A percentile compares a stretch with the other conserved stretches of the same genome.
phyloP scores from a whole-genome alignment of 2,888 invertebrate species.

The Eupsilia transversa region DNA sequence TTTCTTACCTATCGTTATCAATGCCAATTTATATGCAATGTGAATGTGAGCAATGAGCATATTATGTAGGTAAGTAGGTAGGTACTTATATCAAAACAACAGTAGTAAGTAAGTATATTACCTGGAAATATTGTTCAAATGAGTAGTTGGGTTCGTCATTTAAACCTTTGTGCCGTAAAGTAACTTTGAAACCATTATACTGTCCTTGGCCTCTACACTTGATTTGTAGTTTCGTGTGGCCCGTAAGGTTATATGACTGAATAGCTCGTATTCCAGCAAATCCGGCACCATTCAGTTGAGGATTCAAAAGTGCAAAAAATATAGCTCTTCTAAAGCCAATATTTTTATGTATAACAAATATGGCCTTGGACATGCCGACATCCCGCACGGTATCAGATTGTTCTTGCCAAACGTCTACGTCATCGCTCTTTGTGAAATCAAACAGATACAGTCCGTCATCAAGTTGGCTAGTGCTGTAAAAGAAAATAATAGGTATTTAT shows the following conservation, averaged over 20 bases:
- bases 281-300: conserved; percentile 92
- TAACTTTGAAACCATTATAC: conserved; percentile 91
- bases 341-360: conserved; percentile 91
- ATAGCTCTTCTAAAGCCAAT: conserved; percentile 91
- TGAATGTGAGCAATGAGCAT: conserved; percentile 11
- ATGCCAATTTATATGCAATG: conserved; percentile 1
- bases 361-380: conserved; percentile 92
- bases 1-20: not conserved
- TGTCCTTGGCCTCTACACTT: conserved; percentile 91
- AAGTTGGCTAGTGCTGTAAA: conserved; percentile 70
- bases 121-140: conserved; percentile 91
- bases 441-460: conserved; percentile 85
- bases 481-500: conserved; percentile 40
- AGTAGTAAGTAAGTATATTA: conserved; percentile 66
- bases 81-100: not conserved
- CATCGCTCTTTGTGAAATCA: conserved; percentile 90
- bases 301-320: conserved; percentile 92
- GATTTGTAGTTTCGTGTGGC: conserved; percentile 87
- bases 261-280: conserved; percentile 91
- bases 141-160: conserved; percentile 90
- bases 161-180: conserved; percentile 90
- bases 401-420: conserved; percentile 91
- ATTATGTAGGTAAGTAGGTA: not conserved
- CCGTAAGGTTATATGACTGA: conserved; percentile 87
- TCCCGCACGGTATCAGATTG: conserved; percentile 92